Percentiles rank a stretch among this genome's conserved stretches.
These are phyloP conservation scores for Exocentrus adspersus DNA, from an alignment of 2,888 invertebrate genomes.

Conservation along the genomic window DNA sequence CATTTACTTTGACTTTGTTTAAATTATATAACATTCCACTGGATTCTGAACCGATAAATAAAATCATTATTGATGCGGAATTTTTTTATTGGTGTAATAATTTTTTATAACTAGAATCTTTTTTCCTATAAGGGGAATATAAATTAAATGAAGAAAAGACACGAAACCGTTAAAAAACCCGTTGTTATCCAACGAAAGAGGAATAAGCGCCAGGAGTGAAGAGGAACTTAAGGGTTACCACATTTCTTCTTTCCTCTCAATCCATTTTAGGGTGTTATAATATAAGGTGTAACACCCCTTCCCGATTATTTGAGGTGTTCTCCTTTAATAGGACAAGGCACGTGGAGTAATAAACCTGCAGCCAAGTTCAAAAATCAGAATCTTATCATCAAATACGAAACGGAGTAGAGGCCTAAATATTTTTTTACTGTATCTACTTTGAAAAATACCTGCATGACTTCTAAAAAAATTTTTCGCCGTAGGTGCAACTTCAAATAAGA, in stretches of 20 bases:
- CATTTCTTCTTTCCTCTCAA: not conserved
- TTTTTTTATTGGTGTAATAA: no score
- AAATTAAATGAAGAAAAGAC: not conserved
- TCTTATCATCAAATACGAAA: not conserved
- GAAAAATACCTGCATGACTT: no score
- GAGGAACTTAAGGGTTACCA: not conserved
- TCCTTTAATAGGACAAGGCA: not conserved
- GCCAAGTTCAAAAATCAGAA: not conserved
- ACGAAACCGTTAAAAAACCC: not conserved
- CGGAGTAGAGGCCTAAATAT: no score
- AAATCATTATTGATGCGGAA: no score
- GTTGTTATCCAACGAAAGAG: not conserved
- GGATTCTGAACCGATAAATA: no score
- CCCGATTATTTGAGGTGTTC: not conserved
- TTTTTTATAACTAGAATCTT: no score
- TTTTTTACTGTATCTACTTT: no score
- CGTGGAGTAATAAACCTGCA: not conserved
- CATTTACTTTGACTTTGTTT: not conserved
- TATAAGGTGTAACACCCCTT: not conserved
- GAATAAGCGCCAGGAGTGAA: not conserved
- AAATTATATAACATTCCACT: no score
- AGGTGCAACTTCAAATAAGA: no score
- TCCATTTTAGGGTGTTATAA: not conserved
- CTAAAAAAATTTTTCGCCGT: no score
- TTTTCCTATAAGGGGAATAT: not conserved